A percentile compares a stretch with the other conserved stretches of the same genome.
Conservation (phyloP, 2,797 vertebrate species). For the Halcyon smyrnensis region DNA sequence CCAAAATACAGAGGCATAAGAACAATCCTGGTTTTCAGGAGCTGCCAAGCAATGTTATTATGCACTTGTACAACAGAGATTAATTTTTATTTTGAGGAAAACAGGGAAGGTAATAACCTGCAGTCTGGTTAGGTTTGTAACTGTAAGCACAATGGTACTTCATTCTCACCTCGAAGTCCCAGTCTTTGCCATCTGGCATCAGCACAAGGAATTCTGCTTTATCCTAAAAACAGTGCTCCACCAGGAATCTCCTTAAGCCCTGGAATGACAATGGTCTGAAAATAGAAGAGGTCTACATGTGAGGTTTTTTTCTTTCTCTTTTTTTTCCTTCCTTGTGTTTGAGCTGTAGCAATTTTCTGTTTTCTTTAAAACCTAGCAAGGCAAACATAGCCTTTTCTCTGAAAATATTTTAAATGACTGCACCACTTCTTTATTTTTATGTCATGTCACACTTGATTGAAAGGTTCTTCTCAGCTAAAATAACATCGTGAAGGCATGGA, state of each 20-base stretch:
- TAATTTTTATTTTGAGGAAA: slow-evolving; percentile 17
- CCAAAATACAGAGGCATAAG: neutral
- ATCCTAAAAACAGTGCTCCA: neutral
- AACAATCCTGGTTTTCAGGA: neutral
- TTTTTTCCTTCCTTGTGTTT: neutral
- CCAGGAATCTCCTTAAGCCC: neutral
- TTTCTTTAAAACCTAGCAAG: neutral
- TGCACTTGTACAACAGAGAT: neutral
- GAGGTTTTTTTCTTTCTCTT: too few relatives aligned
- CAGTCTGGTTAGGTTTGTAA: neutral
- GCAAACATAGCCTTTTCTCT: slow-evolving; percentile 1
- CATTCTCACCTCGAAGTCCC: neutral
- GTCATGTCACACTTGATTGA: neutral
- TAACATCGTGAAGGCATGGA: neutral
- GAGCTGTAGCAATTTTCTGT: neutral
- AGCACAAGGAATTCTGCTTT: slow-evolving; percentile 24
- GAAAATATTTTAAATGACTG: neutral
- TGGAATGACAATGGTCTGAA: neutral
- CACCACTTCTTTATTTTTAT: slow-evolving; percentile 5
- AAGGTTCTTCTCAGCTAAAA: neutral
- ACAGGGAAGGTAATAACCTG: neutral
- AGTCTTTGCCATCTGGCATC: slow-evolving; percentile 12
- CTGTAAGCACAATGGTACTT: neutral
- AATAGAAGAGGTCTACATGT: neutral
- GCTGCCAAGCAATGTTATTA: neutral